Conservation (phyloP, 1,140 invertebrate genomes). For the Drosophila bipectinata region DNA sequence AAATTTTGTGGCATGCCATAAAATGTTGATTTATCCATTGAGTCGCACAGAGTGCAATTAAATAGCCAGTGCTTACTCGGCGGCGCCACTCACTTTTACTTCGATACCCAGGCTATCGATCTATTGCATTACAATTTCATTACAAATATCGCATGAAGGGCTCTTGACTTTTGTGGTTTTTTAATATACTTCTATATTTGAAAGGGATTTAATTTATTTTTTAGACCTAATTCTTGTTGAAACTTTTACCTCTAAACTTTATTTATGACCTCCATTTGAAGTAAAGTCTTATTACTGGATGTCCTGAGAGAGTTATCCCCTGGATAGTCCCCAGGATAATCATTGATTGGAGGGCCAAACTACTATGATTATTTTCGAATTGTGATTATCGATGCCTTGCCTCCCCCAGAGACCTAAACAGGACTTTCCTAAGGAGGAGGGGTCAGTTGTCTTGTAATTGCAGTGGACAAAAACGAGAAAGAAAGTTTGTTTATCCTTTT, state of each 20-base stretch:
- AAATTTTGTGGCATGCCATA: conserved; percentile 21
- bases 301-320: conserved; percentile 20
- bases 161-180: no score
- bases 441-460: conserved; percentile 54
- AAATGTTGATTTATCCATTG: conserved; percentile 40
- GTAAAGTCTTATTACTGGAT: neutral
- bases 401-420: conserved; percentile 1
- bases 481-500: conserved; percentile 53
- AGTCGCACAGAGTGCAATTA: conserved; percentile 28
- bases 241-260: no score
- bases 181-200: no score
- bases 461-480: conserved; percentile 55
- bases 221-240: no score
- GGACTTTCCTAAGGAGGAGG: neutral
- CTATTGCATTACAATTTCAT: neutral
- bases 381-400: conserved; percentile 48
- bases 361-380: conserved; percentile 80
- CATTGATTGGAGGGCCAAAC: conserved; percentile 43
- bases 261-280: neutral
- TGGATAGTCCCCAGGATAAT: conserved; percentile 62
- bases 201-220: no score
- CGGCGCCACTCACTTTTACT: conserved; percentile 4
- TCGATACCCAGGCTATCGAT: neutral
- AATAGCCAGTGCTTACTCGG: conserved; percentile 18
- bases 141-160: neutral